These are phyloP conservation scores for Machimus rusticus DNA, from an alignment of 2,888 invertebrate genomes.

Conservation along the genomic window DNA sequence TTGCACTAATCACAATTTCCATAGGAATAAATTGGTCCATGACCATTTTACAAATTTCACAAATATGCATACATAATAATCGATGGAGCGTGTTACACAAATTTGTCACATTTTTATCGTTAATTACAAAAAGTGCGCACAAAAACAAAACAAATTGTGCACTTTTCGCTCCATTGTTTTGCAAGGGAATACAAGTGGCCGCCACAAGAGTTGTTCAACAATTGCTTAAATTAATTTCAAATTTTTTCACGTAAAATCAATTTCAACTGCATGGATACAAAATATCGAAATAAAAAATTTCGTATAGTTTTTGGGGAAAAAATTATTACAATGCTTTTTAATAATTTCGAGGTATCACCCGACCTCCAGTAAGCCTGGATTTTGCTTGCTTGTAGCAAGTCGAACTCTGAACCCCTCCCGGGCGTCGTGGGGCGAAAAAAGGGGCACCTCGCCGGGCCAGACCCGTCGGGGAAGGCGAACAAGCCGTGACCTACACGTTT, in stretches of 20 bases:
- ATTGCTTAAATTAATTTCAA: neutral
- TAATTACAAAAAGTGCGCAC: neutral
- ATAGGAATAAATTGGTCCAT: neutral
- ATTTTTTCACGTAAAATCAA: neutral
- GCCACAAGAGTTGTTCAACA: neutral
- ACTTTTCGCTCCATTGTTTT: neutral
- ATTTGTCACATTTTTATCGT: neutral
- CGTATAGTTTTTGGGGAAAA: neutral
- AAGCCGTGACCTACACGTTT: neutral
- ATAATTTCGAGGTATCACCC: too few relatives aligned
- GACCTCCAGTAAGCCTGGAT: neutral
- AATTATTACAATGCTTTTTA: neutral
- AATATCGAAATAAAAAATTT: neutral
- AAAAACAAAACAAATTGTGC: neutral
- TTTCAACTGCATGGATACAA: neutral
- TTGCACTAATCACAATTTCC: neutral
- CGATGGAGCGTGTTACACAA: neutral
- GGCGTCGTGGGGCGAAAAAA: neutral
- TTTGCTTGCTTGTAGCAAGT: neutral
- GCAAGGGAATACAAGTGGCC: neutral
- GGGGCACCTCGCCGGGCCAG: neutral
- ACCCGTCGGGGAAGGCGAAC: neutral
- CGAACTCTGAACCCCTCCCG: neutral
- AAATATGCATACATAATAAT: neutral
- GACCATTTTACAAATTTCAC: neutral